These are phyloP conservation scores for Luperina testacea DNA, from an alignment of 2,888 invertebrate species.

Conservation along the genomic window DNA sequence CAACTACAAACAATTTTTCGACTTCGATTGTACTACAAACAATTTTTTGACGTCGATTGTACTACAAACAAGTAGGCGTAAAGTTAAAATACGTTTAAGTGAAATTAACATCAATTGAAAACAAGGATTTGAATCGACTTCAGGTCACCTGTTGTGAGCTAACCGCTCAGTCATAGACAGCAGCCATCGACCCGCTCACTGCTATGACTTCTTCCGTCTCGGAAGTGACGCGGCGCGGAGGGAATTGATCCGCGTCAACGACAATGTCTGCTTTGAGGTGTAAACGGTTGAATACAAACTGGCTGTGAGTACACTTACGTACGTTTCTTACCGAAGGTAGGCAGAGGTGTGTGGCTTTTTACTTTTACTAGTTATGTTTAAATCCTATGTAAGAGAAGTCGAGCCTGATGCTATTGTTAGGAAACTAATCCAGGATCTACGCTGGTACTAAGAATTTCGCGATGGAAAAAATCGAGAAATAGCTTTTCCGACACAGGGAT, in stretches of 20 bases:
- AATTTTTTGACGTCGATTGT: background rate
- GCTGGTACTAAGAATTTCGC: background rate
- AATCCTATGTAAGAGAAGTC: background rate
- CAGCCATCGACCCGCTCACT: conserved; percentile 14
- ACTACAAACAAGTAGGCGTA: background rate
- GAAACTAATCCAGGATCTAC: background rate
- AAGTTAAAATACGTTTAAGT: background rate
- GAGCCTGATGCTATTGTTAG: background rate
- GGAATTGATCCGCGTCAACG: conserved; percentile 73
- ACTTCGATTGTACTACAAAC: background rate
- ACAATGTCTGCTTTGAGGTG: conserved; percentile 24
- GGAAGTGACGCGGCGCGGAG: conserved; percentile 50
- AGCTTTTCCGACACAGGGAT: background rate
- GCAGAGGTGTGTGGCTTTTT: background rate
- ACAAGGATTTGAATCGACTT: background rate
- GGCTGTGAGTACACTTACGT: background rate
- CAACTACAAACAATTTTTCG: background rate
- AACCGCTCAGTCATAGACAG: background rate
- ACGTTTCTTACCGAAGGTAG: background rate
- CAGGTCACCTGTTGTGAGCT: background rate
- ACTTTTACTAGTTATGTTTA: background rate
- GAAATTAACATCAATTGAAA: background rate
- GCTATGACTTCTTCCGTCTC: conserved; percentile 33
- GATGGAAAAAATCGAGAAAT: background rate
- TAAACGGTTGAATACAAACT: conserved; percentile 4